phyloP scores from a whole-genome alignment of 2,113 vertebrate species.

The Notothenia coriiceps region DNA sequence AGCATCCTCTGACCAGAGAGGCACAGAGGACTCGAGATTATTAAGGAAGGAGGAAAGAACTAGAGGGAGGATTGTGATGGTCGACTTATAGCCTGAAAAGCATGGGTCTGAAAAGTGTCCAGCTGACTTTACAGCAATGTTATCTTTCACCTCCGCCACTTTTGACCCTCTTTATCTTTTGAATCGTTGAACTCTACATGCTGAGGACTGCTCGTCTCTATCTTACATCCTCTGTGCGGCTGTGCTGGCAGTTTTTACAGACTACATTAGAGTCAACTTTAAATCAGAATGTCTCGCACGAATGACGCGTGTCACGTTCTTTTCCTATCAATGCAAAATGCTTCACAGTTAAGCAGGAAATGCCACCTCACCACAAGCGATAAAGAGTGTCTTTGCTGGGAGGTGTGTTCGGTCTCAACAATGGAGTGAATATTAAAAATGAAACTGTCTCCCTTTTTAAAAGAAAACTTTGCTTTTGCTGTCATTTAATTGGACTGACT shows the following conservation, averaged over 20 bases:
- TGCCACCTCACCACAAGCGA: background rate
- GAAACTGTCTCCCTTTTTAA: constrained; percentile 6
- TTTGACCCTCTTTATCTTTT: constrained; percentile 29
- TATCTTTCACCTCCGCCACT: constrained; percentile 6
- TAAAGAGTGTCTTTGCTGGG: background rate
- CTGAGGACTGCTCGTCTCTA: background rate
- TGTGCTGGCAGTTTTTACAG: background rate
- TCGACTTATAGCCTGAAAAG: constrained; percentile 6
- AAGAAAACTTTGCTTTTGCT: constrained; percentile 12
- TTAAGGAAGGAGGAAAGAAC: constrained; percentile 14
- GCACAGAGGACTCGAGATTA: background rate
- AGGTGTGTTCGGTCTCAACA: background rate
- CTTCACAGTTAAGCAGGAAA: background rate
- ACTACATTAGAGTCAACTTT: constrained; percentile 12
- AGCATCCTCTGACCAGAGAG: constrained; percentile 88
- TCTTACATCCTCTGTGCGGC: constrained; percentile 9
- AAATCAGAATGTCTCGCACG: background rate
- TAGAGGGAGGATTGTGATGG: background rate
- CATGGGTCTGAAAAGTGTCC: constrained; percentile 8
- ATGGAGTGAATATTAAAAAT: background rate
- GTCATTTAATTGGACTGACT: constrained; percentile 20
- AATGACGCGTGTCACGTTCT: background rate
- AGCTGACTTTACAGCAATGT: constrained; percentile 21
- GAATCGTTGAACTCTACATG: constrained; percentile 12
- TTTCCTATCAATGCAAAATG: background rate